These are phyloP conservation scores for Drosophila helvetica DNA, from an alignment of 2,888 invertebrate genomes.

Conservation along the genomic window DNA sequence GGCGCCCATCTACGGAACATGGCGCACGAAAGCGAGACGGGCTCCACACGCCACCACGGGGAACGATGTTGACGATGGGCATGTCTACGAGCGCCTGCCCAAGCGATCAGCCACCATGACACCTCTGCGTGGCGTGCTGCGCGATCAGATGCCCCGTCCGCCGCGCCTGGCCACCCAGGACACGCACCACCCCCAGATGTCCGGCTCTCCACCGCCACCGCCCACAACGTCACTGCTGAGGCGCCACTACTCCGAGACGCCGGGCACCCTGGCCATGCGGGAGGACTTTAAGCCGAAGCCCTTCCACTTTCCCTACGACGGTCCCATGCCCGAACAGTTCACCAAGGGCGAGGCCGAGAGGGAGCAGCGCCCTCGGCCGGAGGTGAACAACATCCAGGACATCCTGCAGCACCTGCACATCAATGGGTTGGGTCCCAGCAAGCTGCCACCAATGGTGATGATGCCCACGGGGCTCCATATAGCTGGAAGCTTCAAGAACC, in stretches of 20 bases:
- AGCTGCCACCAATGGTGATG: slow-evolving; percentile 70
- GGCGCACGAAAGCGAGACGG: slow-evolving; percentile 83
- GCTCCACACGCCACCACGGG: slow-evolving; percentile 68
- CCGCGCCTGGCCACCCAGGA: slow-evolving; percentile 75
- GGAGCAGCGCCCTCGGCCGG: slow-evolving; percentile 26
- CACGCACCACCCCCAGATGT: slow-evolving; percentile 29
- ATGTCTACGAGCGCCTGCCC: slow-evolving; percentile 80
- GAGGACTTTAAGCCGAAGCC: slow-evolving; percentile 81
- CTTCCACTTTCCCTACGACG: slow-evolving; percentile 82
- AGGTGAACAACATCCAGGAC: slow-evolving; percentile 82
- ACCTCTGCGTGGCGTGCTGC: slow-evolving; percentile 69
- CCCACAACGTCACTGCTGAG: slow-evolving; percentile 61
- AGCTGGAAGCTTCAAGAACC: slow-evolving; percentile 82
- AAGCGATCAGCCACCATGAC: slow-evolving; percentile 81
- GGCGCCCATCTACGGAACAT: slow-evolving; percentile 81
- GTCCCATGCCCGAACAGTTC: slow-evolving; percentile 81
- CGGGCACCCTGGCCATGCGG: slow-evolving; percentile 56
- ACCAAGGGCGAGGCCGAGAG: slow-evolving; percentile 63
- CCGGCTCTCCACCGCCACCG: slow-evolving; percentile 47
- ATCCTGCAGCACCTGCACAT: slow-evolving; percentile 80
- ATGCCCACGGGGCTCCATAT: slow-evolving; percentile 81
- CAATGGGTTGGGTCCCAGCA: slow-evolving; percentile 47
- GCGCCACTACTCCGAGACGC: slow-evolving; percentile 72
- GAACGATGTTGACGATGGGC: slow-evolving; percentile 54
- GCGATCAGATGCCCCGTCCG: slow-evolving; percentile 79